phyloP scores from a whole-genome alignment of 2,797 vertebrate genomes.

The Tenualosa thibaudeaui region DNA sequence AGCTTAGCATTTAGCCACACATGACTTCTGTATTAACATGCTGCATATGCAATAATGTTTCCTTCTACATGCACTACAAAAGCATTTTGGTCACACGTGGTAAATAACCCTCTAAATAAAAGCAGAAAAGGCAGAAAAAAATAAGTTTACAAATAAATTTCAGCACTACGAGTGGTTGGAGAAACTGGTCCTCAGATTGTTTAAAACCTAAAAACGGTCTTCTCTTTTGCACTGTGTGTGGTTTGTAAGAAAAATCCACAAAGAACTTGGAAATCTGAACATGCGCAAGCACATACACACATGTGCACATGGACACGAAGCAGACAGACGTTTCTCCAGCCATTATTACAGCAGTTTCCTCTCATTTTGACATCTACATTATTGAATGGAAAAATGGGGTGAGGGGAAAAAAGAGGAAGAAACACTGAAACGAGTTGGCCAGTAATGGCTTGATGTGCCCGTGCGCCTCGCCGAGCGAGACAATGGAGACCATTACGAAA shows the following conservation, averaged over 20 bases:
- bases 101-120: neutral
- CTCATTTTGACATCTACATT: constrained; percentile 64
- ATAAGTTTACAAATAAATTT: neutral
- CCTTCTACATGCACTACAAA: no score
- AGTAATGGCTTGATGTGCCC: constrained; percentile 68
- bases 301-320: constrained; percentile 34
- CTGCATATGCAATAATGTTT: no score
- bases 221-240: neutral
- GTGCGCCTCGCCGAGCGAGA: constrained; percentile 65
- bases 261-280: constrained; percentile 3
- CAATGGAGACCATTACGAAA: constrained; percentile 70
- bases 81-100: no score
- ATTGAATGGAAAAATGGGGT: constrained; percentile 43
- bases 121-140: neutral
- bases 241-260: neutral
- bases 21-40: no score
- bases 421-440: constrained; percentile 48
- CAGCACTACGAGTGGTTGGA: neutral
- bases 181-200: neutral
- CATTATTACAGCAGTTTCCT: constrained; percentile 49
- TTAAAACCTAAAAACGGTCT: neutral
- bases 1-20: no score
- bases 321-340: constrained; percentile 27
- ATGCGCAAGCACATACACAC: constrained; percentile 41
- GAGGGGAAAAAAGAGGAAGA: constrained; percentile 15